Evolutionary conservation across 2,888 invertebrate genomes (phyloP), one percentile per base, ranked within the genome.

Genomic region (Nephrocerus scutellatus): DNA sequence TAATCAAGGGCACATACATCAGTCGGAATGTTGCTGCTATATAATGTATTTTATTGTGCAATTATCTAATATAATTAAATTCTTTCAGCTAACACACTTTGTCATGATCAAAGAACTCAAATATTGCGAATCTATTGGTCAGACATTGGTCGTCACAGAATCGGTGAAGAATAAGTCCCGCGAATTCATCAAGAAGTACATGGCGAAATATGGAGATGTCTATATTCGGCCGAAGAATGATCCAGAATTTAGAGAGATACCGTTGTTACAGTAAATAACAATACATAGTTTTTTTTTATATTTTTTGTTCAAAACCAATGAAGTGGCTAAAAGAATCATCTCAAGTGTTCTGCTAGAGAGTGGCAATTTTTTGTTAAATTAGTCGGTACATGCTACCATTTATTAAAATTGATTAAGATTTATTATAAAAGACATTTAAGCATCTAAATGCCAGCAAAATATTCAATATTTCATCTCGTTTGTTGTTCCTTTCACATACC

Each of bases 71-170:
- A 25, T 21, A 21, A 22, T 32, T 39, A 38, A 51, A 45, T 33
- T 29, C 45, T 66, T 74, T 36, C 74, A 95, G 93, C 70, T 96
- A 43, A 95, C 93, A 0, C 92, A 93, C 71, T 90, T 91, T 66
- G 90, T 96, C 43, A 84, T 93, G 81, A 76, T 89, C 42, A 96
- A 96, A 68, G 93, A 96, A 70, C 67, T 93, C 63, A 92, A 91
- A 63, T 89, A 93, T 65, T 87, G 91, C 59, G 81, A 84, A 46
- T 82, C 81, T 28, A 57, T 61, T 21, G 60, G 60, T 3, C 61
- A 59, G 44, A 54, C 51, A n/a, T 49, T 64, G 24, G 53, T 61
- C 30, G 62, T 62, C n/a, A 62, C 59, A 4, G 62, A 62, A 36
- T 61, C 62, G 41, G 95, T 96, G 6, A 89, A 91, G 54, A 82